A percentile compares a stretch with the other conserved stretches of the same genome.
phyloP scores from a whole-genome alignment of 2,113 vertebrate species.

The Mohoua ochrocephala region DNA sequence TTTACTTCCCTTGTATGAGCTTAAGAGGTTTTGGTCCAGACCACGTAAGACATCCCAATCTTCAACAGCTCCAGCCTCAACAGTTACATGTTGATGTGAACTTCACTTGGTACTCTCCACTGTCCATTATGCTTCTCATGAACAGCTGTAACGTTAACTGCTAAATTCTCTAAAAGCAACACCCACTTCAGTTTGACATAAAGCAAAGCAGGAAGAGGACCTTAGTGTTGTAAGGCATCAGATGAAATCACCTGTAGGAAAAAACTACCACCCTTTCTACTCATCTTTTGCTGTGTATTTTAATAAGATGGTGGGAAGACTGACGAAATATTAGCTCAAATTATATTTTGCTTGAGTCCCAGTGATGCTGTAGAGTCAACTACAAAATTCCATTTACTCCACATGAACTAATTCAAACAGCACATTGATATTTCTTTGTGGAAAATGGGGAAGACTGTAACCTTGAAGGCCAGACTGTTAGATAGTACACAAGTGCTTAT shows the following conservation, averaged over 20 bases:
- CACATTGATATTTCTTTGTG: not conserved
- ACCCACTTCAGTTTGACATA: not conserved
- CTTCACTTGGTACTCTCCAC: not conserved
- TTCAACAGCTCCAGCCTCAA: not conserved
- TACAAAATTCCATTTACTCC: not conserved
- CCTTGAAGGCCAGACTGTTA: not conserved
- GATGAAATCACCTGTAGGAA: not conserved
- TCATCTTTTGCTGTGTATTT: not conserved
- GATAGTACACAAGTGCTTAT: not conserved
- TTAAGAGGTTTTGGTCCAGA: not conserved
- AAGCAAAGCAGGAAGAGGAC: not conserved
- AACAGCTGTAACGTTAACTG: not conserved
- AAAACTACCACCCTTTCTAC: not conserved
- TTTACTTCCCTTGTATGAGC: not conserved
- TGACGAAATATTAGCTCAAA: not conserved
- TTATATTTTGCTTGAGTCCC: not conserved
- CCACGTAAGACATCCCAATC: fast-evolving
- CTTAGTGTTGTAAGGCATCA: not conserved
- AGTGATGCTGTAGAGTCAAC: not conserved
- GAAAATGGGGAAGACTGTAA: not conserved
- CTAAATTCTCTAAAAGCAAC: not conserved
- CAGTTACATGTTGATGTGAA: not conserved
- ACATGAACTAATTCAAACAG: not conserved
- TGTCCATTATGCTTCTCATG: not conserved
- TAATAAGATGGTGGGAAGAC: not conserved